Evolutionary conservation across 1,140 invertebrate species (phyloP).

Genomic region (Zaprionus lachaisei): DNA sequence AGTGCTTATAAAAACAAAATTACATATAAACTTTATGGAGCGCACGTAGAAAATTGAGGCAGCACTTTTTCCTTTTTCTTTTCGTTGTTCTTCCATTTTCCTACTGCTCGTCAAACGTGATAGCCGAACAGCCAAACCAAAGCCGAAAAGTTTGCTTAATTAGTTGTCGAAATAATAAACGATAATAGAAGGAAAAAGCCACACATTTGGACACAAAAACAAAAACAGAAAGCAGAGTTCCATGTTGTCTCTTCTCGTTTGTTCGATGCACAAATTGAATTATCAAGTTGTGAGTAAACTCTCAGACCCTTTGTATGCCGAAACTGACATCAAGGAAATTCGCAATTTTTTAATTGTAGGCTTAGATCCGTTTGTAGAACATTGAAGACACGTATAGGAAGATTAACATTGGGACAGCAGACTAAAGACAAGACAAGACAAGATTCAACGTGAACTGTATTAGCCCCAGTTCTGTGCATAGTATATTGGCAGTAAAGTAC

Average conservation of each 20-base stretch:
- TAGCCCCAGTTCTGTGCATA: not conserved
- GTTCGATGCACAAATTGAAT: slow-evolving; percentile 55
- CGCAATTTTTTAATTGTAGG: not conserved
- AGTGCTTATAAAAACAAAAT: slow-evolving; percentile 72
- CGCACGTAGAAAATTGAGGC: slow-evolving; percentile 76
- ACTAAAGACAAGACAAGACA: not conserved
- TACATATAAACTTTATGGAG: slow-evolving; percentile 77
- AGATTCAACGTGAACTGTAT: not conserved
- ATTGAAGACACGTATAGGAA: not conserved
- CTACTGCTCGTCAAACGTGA: slow-evolving; percentile 74
- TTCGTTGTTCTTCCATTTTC: slow-evolving; percentile 12
- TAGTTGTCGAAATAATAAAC: slow-evolving; percentile 72
- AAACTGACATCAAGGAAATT: slow-evolving; percentile 6
- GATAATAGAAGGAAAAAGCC: slow-evolving; percentile 40
- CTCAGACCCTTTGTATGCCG: slow-evolving; percentile 2
- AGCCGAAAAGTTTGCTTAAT: slow-evolving; percentile 74
- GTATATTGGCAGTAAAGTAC: slow-evolving; percentile 7
- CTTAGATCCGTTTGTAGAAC: not conserved
- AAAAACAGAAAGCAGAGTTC: slow-evolving; percentile 25
- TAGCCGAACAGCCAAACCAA: slow-evolving; percentile 39
- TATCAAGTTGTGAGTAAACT: slow-evolving; percentile 51
- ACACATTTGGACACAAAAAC: slow-evolving; percentile 10
- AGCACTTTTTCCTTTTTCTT: slow-evolving; percentile 47
- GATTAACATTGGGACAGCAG: not conserved
- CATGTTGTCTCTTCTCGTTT: slow-evolving; percentile 18